Base-by-base conservation (phyloP, 37 sponge, comb jelly and placozoan genomes). In the Eunapius fragilis region DNA sequence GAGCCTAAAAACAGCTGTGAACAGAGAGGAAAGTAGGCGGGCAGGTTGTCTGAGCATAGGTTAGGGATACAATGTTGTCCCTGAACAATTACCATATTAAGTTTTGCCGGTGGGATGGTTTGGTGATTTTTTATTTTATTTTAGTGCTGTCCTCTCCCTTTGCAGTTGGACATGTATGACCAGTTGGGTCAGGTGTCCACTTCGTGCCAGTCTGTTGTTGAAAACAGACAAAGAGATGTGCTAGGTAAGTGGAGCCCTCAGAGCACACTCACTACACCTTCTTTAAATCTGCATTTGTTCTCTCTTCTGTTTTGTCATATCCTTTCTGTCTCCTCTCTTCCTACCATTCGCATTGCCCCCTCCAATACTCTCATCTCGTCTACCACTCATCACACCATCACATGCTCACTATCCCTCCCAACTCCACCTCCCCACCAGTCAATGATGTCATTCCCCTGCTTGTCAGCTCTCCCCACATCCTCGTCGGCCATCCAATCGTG, bases 401-500 rank as follows among this genome's bases (percentile, higher is more conserved):
- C n/a, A n/a, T n/a, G n/a, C n/a, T 49, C 48, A 50, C 25, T 30
- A 30, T 10, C 71, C 71, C 25, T 70, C 5, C 7, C 7, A 25
- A 6, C 71, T 70, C 28, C 28, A 70, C 28, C 28, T 70, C 25
- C 13, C 77, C 33, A 3, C 5, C 26, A 88, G 96, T 95, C 3
- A 47, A 75, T 72, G 93, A 95, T 32, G 86, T 95, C 22, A 92
- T 95, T 24, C 96, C 96, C 0, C 47, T 90, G 32, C 67, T 95
- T 83, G 86, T 80, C 13, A 76, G 49, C 58, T 95, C 94, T 0
- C 69, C 37, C 0, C 85, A 88, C 47, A 76, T 95, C n/a, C 58
- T 34, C 2, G 81, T 89, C 49, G 96, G 90, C 25, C 74, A 73
- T 3, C 87, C 89, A 0, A 76, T 88, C 22, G 49, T 69, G 2